A percentile compares a stretch with the other conserved stretches of the same genome.
Evolutionary conservation across 2,113 vertebrate genomes (phyloP).

Genomic region (Dipodomys ordii): DNA sequence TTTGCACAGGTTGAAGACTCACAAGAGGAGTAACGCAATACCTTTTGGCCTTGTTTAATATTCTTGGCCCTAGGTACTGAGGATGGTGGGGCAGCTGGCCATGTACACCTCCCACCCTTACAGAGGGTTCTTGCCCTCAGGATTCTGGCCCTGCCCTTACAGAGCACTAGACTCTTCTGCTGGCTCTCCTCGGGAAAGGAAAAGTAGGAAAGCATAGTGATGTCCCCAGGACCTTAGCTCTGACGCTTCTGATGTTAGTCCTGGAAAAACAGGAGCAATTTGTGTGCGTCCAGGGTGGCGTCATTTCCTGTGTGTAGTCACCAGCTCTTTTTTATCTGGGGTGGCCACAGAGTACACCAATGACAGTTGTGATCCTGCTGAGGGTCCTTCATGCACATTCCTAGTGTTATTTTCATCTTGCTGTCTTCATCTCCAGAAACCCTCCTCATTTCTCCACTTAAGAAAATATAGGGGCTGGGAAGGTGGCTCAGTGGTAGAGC

Average conservation of each 20-base stretch:
- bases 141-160: too few relatives aligned
- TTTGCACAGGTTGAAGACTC: background rate
- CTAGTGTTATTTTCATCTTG: background rate
- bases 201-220: background rate
- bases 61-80: background rate
- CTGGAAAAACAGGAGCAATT: background rate
- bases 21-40: background rate
- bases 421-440: background rate
- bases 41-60: background rate
- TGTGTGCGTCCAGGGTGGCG: too few relatives aligned
- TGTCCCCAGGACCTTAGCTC: background rate
- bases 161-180: background rate
- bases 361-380: background rate
- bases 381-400: background rate
- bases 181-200: background rate
- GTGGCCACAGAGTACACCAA: background rate
- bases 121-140: background rate
- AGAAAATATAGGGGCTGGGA: background rate
- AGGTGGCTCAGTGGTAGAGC: too few relatives aligned
- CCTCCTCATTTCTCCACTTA: background rate
- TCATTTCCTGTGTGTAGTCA: rapidly evolving
- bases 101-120: too few relatives aligned
- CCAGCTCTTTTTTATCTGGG: background rate
- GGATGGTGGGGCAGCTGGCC: background rate
- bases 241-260: background rate